These are phyloP conservation scores for Drosophila dives DNA, from an alignment of 2,888 invertebrate genomes.

Conservation along the genomic window DNA sequence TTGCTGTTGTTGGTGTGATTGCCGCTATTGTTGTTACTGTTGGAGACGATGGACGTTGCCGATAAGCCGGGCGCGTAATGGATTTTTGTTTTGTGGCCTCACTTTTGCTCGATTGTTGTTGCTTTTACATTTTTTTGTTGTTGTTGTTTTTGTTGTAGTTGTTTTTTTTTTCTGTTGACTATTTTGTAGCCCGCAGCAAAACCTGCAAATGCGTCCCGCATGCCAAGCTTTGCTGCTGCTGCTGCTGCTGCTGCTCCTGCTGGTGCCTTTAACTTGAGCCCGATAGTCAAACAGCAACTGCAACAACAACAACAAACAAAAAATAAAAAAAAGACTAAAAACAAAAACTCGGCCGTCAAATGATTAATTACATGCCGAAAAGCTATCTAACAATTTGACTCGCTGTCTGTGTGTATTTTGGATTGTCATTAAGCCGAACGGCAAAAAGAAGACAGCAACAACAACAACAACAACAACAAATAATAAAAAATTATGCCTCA, in stretches of 20 bases:
- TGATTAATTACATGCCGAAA: slow-evolving; percentile 80
- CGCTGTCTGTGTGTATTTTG: slow-evolving; percentile 66
- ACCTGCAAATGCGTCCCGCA: slow-evolving; percentile 67
- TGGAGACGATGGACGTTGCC: slow-evolving; percentile 59
- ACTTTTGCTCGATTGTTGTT: slow-evolving; percentile 13
- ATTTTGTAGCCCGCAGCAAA: slow-evolving; percentile 66
- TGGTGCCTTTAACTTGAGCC: slow-evolving; percentile 41
- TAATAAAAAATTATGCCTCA: slow-evolving; percentile 81
- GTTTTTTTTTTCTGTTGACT: slow-evolving; percentile 10
- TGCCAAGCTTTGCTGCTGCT: slow-evolving; percentile 33
- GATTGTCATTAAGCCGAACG: slow-evolving; percentile 75
- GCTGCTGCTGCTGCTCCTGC: slow-evolving; percentile 18
- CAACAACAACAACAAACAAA: background rate
- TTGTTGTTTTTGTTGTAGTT: background rate
- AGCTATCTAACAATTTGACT: slow-evolving; percentile 81
- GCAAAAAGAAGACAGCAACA: slow-evolving; percentile 43
- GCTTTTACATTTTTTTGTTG: slow-evolving; percentile 19
- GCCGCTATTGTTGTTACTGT: slow-evolving; percentile 4
- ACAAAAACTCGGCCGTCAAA: slow-evolving; percentile 61
- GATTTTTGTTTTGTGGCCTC: slow-evolving; percentile 49
- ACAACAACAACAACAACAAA: slow-evolving; percentile 43
- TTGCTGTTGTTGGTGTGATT: background rate
- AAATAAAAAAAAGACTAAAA: slow-evolving; percentile 12
- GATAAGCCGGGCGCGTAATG: slow-evolving; percentile 73
- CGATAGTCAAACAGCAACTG: slow-evolving; percentile 29